Percentiles rank a stretch among this genome's conserved stretches.
phyloP scores from a whole-genome alignment of 2,113 vertebrate genomes.

The Strix aluco region DNA sequence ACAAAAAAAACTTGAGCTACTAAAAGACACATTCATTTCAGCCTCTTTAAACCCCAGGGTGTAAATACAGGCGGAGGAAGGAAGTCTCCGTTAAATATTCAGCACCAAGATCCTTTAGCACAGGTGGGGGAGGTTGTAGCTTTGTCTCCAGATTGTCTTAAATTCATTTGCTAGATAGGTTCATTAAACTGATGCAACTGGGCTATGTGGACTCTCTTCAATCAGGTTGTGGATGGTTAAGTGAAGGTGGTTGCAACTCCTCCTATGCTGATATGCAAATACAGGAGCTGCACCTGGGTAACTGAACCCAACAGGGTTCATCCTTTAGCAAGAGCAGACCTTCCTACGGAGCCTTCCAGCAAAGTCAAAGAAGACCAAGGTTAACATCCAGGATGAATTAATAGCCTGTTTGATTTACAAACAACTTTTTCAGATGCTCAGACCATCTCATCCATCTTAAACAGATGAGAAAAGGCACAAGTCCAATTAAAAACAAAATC shows the following conservation, averaged over 20 bases:
- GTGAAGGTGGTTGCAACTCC: not conserved
- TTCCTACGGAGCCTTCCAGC: not conserved
- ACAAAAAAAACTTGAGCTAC: not conserved
- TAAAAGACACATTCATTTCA: not conserved
- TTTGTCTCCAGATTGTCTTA: not conserved
- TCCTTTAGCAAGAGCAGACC: not conserved
- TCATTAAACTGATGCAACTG: not conserved
- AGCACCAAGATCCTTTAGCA: not conserved
- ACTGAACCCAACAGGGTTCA: not conserved
- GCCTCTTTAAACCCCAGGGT: not conserved
- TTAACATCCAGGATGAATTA: not conserved
- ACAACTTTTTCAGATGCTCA: not conserved
- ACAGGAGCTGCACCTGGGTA: not conserved
- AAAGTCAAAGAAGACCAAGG: not conserved
- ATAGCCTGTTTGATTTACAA: not conserved
- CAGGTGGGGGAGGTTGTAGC: not conserved
- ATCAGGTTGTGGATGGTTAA: not conserved
- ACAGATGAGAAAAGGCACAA: not conserved
- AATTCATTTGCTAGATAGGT: not conserved
- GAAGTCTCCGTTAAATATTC: not conserved
- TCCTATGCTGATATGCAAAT: not conserved
- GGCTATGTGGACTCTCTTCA: not conserved
- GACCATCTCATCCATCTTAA: slow-evolving; percentile 8
- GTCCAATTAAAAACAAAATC: not conserved
- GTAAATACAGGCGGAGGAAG: not conserved